These are phyloP conservation scores for Halcyon badia DNA, from an alignment of 2,797 vertebrate genomes.

Conservation along the genomic window DNA sequence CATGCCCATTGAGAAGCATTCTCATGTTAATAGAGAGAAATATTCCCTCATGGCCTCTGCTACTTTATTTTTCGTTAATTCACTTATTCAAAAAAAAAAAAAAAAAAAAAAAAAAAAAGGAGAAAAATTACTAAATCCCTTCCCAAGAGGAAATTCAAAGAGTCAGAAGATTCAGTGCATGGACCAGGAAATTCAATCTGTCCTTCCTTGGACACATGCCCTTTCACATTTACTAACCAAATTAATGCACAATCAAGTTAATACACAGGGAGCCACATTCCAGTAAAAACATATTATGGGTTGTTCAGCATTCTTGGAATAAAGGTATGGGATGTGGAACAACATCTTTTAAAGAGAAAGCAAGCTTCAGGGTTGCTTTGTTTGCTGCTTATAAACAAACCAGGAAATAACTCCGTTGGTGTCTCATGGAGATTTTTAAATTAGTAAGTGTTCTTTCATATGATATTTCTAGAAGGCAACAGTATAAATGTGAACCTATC, in stretches of 20 bases:
- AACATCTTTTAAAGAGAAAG: background rate
- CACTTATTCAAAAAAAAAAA: accelerated
- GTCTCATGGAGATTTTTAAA: background rate
- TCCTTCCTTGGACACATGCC: background rate
- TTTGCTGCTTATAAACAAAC: background rate
- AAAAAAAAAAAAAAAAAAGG: background rate
- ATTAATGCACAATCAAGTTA: background rate
- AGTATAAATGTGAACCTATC: background rate
- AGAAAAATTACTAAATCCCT: background rate
- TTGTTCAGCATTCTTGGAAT: background rate
- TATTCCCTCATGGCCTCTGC: background rate
- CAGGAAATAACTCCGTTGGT: background rate
- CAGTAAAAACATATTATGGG: background rate
- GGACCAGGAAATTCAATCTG: background rate
- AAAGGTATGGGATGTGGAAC: background rate
- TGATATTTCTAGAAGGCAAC: background rate
- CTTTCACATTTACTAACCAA: constrained; percentile 28
- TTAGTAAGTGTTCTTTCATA: background rate
- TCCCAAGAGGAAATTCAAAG: background rate
- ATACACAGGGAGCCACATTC: background rate
- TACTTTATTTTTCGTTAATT: background rate
- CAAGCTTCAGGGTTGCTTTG: background rate
- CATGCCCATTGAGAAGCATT: background rate
- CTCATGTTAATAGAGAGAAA: background rate
- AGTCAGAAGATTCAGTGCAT: no score